A percentile compares a stretch with the other conserved stretches of the same genome.
These are phyloP conservation scores for Talpa occidentalis DNA, from an alignment of 2,113 vertebrate genomes.

Conservation along the genomic window DNA sequence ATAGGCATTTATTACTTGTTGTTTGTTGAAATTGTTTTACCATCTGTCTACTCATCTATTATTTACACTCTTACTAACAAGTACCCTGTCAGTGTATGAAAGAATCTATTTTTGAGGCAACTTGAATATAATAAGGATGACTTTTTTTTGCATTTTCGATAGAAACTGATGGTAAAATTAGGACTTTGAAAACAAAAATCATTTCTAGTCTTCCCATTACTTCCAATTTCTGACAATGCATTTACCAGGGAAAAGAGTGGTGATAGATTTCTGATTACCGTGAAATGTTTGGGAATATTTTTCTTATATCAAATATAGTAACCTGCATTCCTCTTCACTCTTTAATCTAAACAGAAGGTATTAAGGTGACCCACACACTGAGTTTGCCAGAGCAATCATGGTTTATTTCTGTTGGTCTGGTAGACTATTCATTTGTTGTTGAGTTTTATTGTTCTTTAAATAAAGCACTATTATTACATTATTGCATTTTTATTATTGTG, in stretches of 20 bases:
- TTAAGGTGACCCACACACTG: background rate
- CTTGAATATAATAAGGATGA: background rate
- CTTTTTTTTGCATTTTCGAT: background rate
- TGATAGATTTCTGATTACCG: background rate
- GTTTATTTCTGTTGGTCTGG: background rate
- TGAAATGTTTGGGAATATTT: background rate
- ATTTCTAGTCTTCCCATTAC: background rate
- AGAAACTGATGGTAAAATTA: background rate
- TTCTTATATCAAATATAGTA: background rate
- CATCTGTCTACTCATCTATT: slow-evolving; percentile 38
- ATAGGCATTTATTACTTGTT: slow-evolving; percentile 26
- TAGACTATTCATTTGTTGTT: background rate
- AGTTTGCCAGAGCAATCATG: background rate
- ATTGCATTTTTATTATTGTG: background rate
- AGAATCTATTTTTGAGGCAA: background rate
- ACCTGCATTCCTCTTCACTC: background rate
- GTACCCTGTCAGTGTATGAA: background rate
- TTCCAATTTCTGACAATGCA: background rate
- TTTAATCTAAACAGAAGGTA: background rate
- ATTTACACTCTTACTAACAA: slow-evolving; percentile 39
- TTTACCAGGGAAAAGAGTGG: background rate
- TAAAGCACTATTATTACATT: background rate
- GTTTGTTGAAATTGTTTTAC: slow-evolving; percentile 63
- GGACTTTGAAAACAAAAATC: background rate
- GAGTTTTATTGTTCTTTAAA: slow-evolving; percentile 5